A percentile compares a stretch with the other conserved stretches of the same genome.
phyloP scores from a whole-genome alignment of 2,797 vertebrate species.

The Cetoscarus ocellatus region DNA sequence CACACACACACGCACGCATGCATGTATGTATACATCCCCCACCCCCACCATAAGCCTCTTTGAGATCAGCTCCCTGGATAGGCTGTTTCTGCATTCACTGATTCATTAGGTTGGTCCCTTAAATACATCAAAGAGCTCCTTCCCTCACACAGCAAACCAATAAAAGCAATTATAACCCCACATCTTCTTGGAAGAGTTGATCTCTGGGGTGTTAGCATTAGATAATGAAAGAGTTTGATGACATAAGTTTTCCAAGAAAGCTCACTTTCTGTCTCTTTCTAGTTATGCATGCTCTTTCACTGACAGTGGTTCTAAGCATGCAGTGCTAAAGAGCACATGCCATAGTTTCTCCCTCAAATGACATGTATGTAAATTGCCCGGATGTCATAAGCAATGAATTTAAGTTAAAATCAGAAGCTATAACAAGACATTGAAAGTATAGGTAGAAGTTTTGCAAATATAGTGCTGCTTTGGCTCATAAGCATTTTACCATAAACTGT shows the following conservation, averaged over 20 bases:
- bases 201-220: constrained; percentile 77
- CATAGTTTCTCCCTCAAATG: constrained; percentile 33
- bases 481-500: constrained; percentile 61
- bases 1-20: no score
- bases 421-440: constrained; percentile 41
- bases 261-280: constrained; percentile 68
- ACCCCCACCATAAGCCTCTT: constrained; percentile 58
- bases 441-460: constrained; percentile 34
- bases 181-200: constrained; percentile 69
- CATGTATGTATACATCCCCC: constrained; percentile 31
- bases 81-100: constrained; percentile 76
- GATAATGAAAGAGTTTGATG: constrained; percentile 82
- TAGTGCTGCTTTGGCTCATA: constrained; percentile 41
- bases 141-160: constrained; percentile 82
- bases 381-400: constrained; percentile 47
- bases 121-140: constrained; percentile 85
- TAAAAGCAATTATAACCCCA: constrained; percentile 82
- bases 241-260: constrained; percentile 82
- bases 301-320: constrained; percentile 12
- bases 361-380: constrained; percentile 49
- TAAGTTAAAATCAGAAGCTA: constrained; percentile 56
- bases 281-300: constrained; percentile 40
- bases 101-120: constrained; percentile 84
- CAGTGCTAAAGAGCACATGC: constrained; percentile 42
- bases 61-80: constrained; percentile 76